Evolutionary conservation across 2,797 vertebrate genomes (phyloP), one percentile per base, ranked within the genome.

Genomic region (Neosilurus mollespiculum): DNA sequence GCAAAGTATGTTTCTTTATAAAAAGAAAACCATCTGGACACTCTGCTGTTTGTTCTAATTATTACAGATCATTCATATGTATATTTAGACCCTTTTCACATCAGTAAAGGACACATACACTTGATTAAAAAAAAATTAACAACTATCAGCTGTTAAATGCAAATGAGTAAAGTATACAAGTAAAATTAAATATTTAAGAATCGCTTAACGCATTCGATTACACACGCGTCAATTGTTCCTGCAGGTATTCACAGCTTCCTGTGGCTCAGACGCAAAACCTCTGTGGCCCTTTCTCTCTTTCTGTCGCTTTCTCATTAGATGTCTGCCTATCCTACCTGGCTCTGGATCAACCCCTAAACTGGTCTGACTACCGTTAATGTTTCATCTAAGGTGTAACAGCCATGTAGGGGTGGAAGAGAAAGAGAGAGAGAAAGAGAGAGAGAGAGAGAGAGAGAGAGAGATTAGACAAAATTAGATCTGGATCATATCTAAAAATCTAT

Each of bases 11-110:
- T 67, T 84, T 65, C n/a, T 12, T 65, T 61, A 12, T 70, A 26
- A 61, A 73, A 15, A 51, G 34, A 81, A 81, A 81, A 64, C 80
- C 84, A 85, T 85, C 84, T 85, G 84, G 84, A 58, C 80, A 43
- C 37, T 64, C 34, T 26, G 54, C 8, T 22, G 24, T 69, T 79
- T 64, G 58, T 64, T 66, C 84, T 81, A 43, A 85, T 85, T 81
- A 81, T 78, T 53, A 54, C 73, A 26, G 61, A 76, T 26, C 26
- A n/a, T 67, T 59, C 10, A 73, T 64, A 78, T 43, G 43, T 43
- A 43, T 18, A 69, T 81, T 81, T 78, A 65, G 18, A 80, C 30
- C 10, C 15, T 56, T 80, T 58, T 24, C 7, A 37, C 6, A 26
- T 12, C 26, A 81, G 43, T 11, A 54, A 72, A 73, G 24, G 4